Conservation (phyloP, 92 coral and sea anemone genomes). For the Micromussa lordhowensis region DNA sequence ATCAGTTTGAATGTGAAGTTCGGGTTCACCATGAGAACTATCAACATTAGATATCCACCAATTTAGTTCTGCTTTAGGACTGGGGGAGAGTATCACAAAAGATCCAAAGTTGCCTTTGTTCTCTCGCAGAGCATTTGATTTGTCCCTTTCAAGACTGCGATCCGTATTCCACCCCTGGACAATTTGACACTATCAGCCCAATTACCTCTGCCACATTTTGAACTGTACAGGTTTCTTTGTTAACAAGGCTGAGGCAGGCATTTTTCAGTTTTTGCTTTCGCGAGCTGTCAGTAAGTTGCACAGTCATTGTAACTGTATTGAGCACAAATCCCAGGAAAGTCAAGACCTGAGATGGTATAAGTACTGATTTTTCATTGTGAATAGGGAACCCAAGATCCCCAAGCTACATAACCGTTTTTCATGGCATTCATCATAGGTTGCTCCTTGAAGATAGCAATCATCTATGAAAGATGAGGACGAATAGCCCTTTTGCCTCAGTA, state of each 20-base stretch:
- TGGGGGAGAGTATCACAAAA: constrained; percentile 30
- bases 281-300: constrained; percentile 48
- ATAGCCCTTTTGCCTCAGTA: constrained; percentile 40
- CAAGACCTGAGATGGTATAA: constrained; percentile 56
- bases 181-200: constrained; percentile 66
- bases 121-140: constrained; percentile 12
- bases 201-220: constrained; percentile 65
- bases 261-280: constrained; percentile 43
- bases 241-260: constrained; percentile 51
- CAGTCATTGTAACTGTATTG: constrained; percentile 15
- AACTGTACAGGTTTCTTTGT: constrained; percentile 29
- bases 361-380: constrained; percentile 61
- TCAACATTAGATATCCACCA: constrained; percentile 53
- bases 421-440: constrained; percentile 57
- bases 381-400: constrained; percentile 54
- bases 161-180: constrained; percentile 68
- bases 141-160: constrained; percentile 33
- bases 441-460: constrained; percentile 64
- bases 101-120: constrained; percentile 7
- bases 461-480: constrained; percentile 67
- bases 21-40: constrained; percentile 50
- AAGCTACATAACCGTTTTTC: constrained; percentile 46
- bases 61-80: constrained; percentile 39
- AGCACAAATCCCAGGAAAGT: constrained; percentile 2
- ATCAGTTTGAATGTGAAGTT: constrained; percentile 59